Conservation (phyloP, 2,113 vertebrate species). For the Scortum barcoo region DNA sequence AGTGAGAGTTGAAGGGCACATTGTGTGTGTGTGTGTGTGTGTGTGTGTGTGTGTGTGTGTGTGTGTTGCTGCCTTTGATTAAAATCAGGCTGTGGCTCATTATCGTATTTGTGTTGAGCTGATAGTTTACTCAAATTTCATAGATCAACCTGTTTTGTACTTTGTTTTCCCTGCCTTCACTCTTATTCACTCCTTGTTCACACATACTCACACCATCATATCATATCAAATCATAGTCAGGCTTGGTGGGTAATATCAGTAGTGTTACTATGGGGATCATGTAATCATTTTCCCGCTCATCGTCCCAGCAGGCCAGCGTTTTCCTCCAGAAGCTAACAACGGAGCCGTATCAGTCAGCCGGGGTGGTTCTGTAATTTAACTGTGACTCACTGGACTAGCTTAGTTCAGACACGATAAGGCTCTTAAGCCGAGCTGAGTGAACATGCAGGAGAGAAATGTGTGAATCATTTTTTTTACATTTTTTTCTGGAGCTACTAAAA, state of each 20-base stretch:
- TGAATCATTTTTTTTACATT: slow-evolving; percentile 26
- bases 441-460: slow-evolving; percentile 20
- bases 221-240: slow-evolving; percentile 5
- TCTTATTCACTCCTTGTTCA: no score
- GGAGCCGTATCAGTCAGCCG: slow-evolving; percentile 22
- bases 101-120: slow-evolving; percentile 2
- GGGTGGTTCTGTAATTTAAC: slow-evolving; percentile 47
- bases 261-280: slow-evolving; percentile 24
- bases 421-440: slow-evolving; percentile 50
- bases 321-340: slow-evolving; percentile 13
- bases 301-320: slow-evolving; percentile 35
- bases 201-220: background rate
- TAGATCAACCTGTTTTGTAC: background rate
- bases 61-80: slow-evolving; percentile 9
- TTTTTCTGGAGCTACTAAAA: slow-evolving; percentile 26
- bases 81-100: slow-evolving; percentile 3
- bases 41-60: no score
- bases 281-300: slow-evolving; percentile 22
- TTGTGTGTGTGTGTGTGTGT: background rate
- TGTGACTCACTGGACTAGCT: slow-evolving; percentile 51
- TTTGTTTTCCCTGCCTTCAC: background rate
- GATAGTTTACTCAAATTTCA: background rate
- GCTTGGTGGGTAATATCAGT: slow-evolving; percentile 4
- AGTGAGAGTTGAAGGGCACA: background rate
- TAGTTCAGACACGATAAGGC: slow-evolving; percentile 58